A percentile compares a stretch with the other conserved stretches of the same genome.
phyloP scores from a whole-genome alignment of 2,797 vertebrate species.

The Tenualosa thibaudeaui region DNA sequence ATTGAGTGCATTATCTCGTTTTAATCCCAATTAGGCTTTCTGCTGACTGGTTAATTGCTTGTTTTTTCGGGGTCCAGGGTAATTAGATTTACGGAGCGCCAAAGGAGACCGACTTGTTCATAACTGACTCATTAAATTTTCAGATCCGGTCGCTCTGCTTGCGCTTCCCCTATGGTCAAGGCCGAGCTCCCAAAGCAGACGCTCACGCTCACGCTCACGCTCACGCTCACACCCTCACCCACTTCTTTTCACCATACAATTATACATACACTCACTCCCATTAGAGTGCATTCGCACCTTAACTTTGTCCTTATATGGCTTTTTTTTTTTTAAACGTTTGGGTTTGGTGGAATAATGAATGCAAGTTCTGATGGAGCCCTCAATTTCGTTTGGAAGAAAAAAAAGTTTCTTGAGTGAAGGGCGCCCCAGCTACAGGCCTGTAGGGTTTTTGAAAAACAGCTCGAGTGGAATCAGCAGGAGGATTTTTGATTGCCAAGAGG shows the following conservation, averaged over 20 bases:
- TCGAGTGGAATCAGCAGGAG: constrained; percentile 14
- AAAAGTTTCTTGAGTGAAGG: background rate
- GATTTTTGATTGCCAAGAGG: constrained; percentile 18
- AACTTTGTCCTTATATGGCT: background rate
- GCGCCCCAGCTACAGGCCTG: background rate
- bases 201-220: background rate
- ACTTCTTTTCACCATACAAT: background rate
- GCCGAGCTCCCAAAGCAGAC: background rate
- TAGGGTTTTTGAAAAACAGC: background rate
- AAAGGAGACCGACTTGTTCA: constrained; percentile 67
- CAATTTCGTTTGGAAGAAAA: background rate
- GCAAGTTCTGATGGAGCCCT: constrained; percentile 26
- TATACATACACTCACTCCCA: background rate
- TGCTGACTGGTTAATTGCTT: constrained; percentile 78
- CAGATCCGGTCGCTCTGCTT: constrained; percentile 28
- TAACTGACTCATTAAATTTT: constrained; percentile 71
- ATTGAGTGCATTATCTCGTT: constrained; percentile 65
- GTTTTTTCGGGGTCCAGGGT: constrained; percentile 67
- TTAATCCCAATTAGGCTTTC: constrained; percentile 73
- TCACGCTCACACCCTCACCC: background rate
- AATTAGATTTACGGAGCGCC: constrained; percentile 72
- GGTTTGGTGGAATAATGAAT: constrained; percentile 43
- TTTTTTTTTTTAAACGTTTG: background rate
- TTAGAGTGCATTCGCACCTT: background rate
- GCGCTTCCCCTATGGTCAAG: background rate